phyloP scores from a whole-genome alignment of 2,888 invertebrate species.

The Yponomeuta cagnagella region DNA sequence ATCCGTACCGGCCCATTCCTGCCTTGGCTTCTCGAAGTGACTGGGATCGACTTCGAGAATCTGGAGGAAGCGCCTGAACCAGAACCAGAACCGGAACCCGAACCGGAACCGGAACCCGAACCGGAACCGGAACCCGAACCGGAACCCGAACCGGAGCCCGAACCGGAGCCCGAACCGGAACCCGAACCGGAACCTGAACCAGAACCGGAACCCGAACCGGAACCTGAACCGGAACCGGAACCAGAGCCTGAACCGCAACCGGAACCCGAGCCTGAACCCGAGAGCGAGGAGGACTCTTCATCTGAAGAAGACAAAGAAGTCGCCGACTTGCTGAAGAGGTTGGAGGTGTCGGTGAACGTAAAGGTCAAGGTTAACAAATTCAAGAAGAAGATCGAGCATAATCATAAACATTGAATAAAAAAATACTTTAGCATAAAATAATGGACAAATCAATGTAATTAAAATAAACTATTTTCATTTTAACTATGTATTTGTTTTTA shows the following conservation, averaged over 20 bases:
- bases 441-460: too few species aligned
- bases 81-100: slow-evolving; percentile 22
- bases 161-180: slow-evolving; percentile 25
- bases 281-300: slow-evolving; percentile 33
- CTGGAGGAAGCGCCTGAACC: slow-evolving; percentile 33
- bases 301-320: slow-evolving; percentile 28
- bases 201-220: slow-evolving; percentile 26
- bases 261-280: slow-evolving; percentile 11
- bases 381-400: slow-evolving; percentile 32
- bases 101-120: slow-evolving; percentile 25
- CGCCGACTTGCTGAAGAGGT: slow-evolving; percentile 46
- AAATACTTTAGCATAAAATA: too few species aligned
- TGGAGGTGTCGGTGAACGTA: slow-evolving; percentile 59
- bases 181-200: slow-evolving; percentile 22
- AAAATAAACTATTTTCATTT: too few species aligned
- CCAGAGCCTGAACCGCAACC: slow-evolving; percentile 25
- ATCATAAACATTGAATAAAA: background rate
- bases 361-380: slow-evolving; percentile 52
- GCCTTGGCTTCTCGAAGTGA: slow-evolving; percentile 44
- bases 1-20: slow-evolving; percentile 58
- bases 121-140: slow-evolving; percentile 25
- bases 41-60: slow-evolving; percentile 55
- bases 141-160: slow-evolving; percentile 26
- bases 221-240: slow-evolving; percentile 26
- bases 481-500: background rate